phyloP scores from a whole-genome alignment of 1,140 invertebrate genomes.

The Ceratina australensis region DNA sequence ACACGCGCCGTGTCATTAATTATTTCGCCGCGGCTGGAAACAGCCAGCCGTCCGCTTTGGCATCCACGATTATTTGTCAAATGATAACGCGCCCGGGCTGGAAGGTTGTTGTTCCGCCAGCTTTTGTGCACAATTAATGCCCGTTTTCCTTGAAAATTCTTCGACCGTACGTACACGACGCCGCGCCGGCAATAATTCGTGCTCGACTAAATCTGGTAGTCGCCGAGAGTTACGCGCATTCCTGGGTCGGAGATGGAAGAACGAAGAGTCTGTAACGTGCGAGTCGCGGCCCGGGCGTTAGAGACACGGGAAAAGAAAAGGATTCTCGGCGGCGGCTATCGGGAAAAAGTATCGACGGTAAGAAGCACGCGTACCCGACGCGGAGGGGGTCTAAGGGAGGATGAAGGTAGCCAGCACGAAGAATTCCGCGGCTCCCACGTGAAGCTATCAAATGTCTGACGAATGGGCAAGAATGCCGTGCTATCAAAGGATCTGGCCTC shows the following conservation, averaged over 20 bases:
- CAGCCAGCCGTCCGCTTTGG: background rate
- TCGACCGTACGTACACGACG: background rate
- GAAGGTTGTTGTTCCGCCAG: background rate
- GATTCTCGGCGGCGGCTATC: constrained; percentile 41
- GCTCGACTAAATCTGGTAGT: constrained; percentile 2
- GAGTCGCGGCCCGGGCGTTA: background rate
- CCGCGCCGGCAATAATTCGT: constrained; percentile 9
- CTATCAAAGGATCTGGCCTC: constrained; percentile 76
- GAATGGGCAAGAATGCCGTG: constrained; percentile 77
- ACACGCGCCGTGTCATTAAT: constrained; percentile 25
- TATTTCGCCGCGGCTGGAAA: constrained; percentile 13
- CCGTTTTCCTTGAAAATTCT: constrained; percentile 13
- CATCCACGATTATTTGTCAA: constrained; percentile 33
- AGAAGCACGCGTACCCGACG: constrained; percentile 52
- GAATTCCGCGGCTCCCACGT: constrained; percentile 75
- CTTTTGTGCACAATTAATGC: constrained; percentile 35
- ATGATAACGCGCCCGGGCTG: constrained; percentile 18
- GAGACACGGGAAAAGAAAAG: constrained; percentile 14
- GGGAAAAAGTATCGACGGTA: constrained; percentile 50
- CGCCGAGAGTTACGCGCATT: constrained; percentile 1
- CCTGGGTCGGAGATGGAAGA: too few relatives aligned
- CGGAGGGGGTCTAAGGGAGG: constrained; percentile 18
- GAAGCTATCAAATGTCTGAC: constrained; percentile 79
- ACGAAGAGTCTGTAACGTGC: background rate
- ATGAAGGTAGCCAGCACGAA: constrained; percentile 61